A percentile compares a stretch with the other conserved stretches of the same genome.
These are phyloP conservation scores for Anomalospiza imberbis DNA, from an alignment of 2,797 vertebrate genomes.

Conservation along the genomic window DNA sequence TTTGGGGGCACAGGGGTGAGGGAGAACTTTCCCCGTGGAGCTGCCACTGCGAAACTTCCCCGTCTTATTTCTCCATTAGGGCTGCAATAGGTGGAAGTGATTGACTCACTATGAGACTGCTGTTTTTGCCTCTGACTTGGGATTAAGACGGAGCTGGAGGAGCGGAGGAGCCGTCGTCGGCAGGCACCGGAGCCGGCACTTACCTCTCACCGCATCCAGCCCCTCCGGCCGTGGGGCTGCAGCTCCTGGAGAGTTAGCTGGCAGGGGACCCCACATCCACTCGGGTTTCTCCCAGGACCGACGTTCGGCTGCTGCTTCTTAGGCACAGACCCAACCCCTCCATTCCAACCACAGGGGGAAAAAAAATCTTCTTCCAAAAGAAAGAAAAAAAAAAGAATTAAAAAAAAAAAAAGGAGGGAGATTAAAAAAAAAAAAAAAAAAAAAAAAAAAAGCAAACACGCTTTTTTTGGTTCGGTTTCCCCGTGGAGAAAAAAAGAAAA, in stretches of 20 bases:
- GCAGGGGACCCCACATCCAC: slow-evolving; percentile 19
- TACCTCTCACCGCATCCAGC: slow-evolving; percentile 65
- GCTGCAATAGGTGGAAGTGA: slow-evolving; percentile 35
- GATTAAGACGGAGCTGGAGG: not conserved
- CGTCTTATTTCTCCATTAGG: slow-evolving; percentile 4
- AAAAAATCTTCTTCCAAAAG: not conserved
- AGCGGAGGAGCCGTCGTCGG: not conserved
- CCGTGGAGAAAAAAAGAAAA: not conserved
- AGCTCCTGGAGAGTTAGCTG: slow-evolving; percentile 56
- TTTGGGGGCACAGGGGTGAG: not conserved
- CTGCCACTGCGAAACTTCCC: not conserved
- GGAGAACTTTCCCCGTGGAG: not conserved
- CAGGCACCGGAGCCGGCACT: slow-evolving; percentile 26
- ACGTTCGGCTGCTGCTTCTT: slow-evolving; percentile 20
- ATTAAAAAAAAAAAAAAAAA: not conserved
- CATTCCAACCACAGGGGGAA: not conserved
- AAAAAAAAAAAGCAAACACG: not conserved
- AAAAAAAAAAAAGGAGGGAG: not conserved
- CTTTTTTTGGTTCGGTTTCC: not conserved
- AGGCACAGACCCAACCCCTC: slow-evolving; percentile 41
- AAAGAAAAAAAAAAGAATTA: not conserved
- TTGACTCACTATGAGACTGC: slow-evolving; percentile 59
- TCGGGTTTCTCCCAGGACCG: slow-evolving; percentile 1
- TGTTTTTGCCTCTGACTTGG: slow-evolving; percentile 29
- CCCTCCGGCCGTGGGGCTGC: slow-evolving; percentile 11